Base-by-base conservation (phyloP, 2,113 vertebrate species). In the Tragelaphus scriptus region DNA sequence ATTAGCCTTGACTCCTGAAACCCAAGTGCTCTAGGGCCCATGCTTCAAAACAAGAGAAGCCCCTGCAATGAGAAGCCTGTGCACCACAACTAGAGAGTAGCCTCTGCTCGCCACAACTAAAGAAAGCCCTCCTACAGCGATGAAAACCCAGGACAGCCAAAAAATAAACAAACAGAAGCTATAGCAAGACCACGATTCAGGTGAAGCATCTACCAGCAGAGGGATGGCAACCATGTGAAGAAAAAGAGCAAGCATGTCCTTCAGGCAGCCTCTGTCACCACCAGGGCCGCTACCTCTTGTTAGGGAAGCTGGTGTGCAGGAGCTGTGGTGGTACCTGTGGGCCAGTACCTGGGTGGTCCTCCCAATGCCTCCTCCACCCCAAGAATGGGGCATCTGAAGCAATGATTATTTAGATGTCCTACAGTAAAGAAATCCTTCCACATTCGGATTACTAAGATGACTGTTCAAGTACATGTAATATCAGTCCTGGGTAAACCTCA, bases 161-260 rank as follows among this genome's bases (percentile, higher is more conserved):
- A 77, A 1, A 26, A 40, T 7, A 44, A 77, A 77, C 36, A 44
- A 44, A 26, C 71, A 4, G 7, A 77, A 77, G 71, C 71, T 14
- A 7, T 4, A 77, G 71, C 36, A 56, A 59, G n/a, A 58, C 17
- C 13, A 28, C 32, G 6, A 32, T 32, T 63, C 59, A 51, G 59
- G 14, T 2, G 14, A 71, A 47, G 23, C 6, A 16, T 75, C 58
- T 49, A 30, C 3, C 59, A 23, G 44, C 40, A 77, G 49, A 65
- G 14, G 4, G 80, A 15, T 30, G 21, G 7, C 15, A 63, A 25
- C 44, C 16, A 40, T 0, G 0, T 8, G 1, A 14, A 36, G 56
- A 28, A 32, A 63, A 68, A 21, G 1, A 58, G 85, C 44, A 81
- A 19, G 51, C 7, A 12, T 53, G 56, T 26, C 30, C 30, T 16